Percentiles rank a stretch among this genome's conserved stretches.
Evolutionary conservation across 2,888 invertebrate species (phyloP).

Genomic region (Luperina nickerlii): DNA sequence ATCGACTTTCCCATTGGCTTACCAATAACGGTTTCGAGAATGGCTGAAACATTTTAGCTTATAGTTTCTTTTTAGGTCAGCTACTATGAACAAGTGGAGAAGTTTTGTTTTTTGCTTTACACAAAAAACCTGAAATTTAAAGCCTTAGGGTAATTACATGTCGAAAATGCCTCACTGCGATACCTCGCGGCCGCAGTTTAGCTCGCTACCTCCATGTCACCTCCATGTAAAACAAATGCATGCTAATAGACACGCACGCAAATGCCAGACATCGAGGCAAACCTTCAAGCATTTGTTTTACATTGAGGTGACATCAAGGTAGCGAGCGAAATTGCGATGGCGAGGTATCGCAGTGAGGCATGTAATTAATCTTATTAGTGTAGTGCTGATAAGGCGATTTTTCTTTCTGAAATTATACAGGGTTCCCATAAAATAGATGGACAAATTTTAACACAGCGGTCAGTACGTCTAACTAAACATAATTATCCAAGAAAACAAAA

Average conservation of each 20-base stretch:
- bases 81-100: background rate
- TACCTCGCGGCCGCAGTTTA: background rate
- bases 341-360: too few species aligned
- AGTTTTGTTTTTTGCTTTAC: conserved; percentile 3
- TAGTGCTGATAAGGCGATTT: conserved; percentile 12
- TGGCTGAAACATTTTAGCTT: background rate
- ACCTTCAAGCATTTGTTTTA: background rate
- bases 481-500: too few species aligned
- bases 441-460: too few species aligned
- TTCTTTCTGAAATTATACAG: conserved; percentile 14
- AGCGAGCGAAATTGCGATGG: too few species aligned
- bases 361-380: background rate
- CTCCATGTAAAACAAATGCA: background rate
- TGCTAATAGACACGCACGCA: background rate
- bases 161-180: background rate
- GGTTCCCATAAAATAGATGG: too few species aligned
- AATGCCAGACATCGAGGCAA: background rate
- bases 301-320: too few species aligned
- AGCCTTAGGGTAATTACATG: background rate
- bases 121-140: conserved; percentile 4
- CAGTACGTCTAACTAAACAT: too few species aligned
- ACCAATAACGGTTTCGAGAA: background rate
- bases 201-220: background rate
- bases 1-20: conserved; percentile 15
- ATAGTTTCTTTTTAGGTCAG: background rate